Conservation (phyloP, 2,888 invertebrate genomes). For the Brenthis hecate region DNA sequence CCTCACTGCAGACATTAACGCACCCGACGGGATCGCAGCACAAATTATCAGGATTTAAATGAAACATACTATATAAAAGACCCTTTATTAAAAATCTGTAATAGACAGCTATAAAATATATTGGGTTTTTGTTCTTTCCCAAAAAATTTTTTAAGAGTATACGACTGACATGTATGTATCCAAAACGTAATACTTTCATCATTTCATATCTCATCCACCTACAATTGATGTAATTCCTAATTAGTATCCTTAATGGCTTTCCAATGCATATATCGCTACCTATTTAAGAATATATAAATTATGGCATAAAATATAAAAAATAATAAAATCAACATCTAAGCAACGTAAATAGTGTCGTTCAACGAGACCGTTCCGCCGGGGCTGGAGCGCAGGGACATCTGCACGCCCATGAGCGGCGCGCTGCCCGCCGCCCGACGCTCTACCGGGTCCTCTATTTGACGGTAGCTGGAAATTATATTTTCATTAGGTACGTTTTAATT, state of each 20-base stretch:
- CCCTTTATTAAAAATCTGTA: neutral
- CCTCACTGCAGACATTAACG: slow-evolving; percentile 64
- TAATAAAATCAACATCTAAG: slow-evolving; percentile 45
- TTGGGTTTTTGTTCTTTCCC: neutral
- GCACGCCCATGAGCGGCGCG: slow-evolving; percentile 68
- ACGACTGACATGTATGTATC: too few species aligned
- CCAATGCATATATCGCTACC: too few species aligned
- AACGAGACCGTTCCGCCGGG: slow-evolving; percentile 56
- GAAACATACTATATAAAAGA: neutral
- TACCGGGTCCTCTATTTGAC: slow-evolving; percentile 54
- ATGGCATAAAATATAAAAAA: neutral
- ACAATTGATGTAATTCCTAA: too few species aligned
- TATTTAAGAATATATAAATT: too few species aligned
- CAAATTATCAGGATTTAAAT: slow-evolving; percentile 71
- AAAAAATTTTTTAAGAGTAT: too few species aligned
- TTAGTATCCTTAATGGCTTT: too few species aligned
- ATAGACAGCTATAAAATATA: neutral
- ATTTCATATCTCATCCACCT: too few species aligned
- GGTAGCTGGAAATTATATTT: slow-evolving; percentile 53
- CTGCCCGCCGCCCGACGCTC: slow-evolving; percentile 54
- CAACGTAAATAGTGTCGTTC: slow-evolving; percentile 62
- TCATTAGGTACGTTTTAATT: neutral
- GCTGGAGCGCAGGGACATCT: slow-evolving; percentile 65
- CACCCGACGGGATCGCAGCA: slow-evolving; percentile 53
- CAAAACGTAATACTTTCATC: too few species aligned